Evolutionary conservation across 2,888 invertebrate genomes (phyloP).

Genomic region (Caenorhabditis plicata): DNA sequence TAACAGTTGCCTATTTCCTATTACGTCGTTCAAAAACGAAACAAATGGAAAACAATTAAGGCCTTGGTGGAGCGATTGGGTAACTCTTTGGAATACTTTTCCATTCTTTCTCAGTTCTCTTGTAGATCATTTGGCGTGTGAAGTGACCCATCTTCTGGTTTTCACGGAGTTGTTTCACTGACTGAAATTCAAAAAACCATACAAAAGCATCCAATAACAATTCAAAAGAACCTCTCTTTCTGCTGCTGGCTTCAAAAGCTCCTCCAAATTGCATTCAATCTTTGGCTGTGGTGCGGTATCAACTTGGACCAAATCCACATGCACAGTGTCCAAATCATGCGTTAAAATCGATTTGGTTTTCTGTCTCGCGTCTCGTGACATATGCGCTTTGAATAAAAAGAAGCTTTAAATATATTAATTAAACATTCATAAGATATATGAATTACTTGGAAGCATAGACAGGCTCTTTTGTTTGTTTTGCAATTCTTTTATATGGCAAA

Average conservation of each 20-base stretch:
- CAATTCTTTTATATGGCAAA: conserved; percentile 51
- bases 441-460: conserved; percentile 57
- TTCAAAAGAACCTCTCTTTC: conserved; percentile 36
- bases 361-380: conserved; percentile 48
- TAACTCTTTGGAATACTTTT: conserved; percentile 62
- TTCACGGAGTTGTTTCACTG: conserved; percentile 55
- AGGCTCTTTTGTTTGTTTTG: conserved; percentile 57
- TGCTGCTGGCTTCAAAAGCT: conserved; percentile 58
- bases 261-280: conserved; percentile 55
- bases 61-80: conserved; percentile 56
- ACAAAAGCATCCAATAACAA: not conserved
- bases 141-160: conserved; percentile 62
- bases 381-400: conserved; percentile 53
- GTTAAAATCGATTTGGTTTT: conserved; percentile 45
- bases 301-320: conserved; percentile 47
- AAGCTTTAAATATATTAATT: conserved; percentile 31
- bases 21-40: too few relatives aligned
- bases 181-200: conserved; percentile 6
- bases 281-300: conserved; percentile 17
- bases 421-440: not conserved
- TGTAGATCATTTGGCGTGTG: conserved; percentile 60
- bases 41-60: too few relatives aligned
- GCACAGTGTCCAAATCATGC: conserved; percentile 59
- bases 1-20: too few relatives aligned
- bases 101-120: conserved; percentile 61